These are phyloP conservation scores for Cirrhinus molitorella DNA, from an alignment of 2,797 vertebrate genomes.

Conservation along the genomic window DNA sequence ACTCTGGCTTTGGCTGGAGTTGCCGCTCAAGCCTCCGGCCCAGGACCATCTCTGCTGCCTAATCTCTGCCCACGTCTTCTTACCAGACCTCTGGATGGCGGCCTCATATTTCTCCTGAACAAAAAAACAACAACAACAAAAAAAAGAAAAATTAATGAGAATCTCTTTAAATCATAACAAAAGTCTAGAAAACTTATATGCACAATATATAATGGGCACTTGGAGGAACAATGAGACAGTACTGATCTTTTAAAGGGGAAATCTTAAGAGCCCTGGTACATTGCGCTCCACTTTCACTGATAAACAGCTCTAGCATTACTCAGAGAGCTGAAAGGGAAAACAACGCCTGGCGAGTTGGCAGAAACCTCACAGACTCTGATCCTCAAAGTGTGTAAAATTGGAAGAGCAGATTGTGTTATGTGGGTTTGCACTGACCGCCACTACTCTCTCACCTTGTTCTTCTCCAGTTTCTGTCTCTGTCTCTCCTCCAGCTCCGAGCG, in stretches of 20 bases:
- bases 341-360: neutral
- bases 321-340: neutral
- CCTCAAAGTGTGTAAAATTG: neutral
- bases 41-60: conserved; percentile 97
- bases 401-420: neutral
- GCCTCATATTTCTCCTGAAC: conserved; percentile 93
- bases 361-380: neutral
- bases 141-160: neutral
- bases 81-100: conserved; percentile 89
- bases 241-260: conserved; percentile 1
- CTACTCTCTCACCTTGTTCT: conserved; percentile 87
- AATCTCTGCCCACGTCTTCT: conserved; percentile 98
- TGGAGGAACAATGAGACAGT: neutral
- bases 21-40: conserved; percentile 89
- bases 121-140: too few species aligned
- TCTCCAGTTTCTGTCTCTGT: conserved; percentile 94
- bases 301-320: conserved; percentile 16
- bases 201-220: conserved; percentile 8
- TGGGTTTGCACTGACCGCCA: neutral
- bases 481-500: conserved; percentile 89
- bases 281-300: neutral
- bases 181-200: neutral
- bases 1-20: conserved; percentile 85
- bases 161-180: neutral
- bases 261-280: neutral